Conservation (phyloP, 2,797 vertebrate genomes). For the Hydrophis major region DNA sequence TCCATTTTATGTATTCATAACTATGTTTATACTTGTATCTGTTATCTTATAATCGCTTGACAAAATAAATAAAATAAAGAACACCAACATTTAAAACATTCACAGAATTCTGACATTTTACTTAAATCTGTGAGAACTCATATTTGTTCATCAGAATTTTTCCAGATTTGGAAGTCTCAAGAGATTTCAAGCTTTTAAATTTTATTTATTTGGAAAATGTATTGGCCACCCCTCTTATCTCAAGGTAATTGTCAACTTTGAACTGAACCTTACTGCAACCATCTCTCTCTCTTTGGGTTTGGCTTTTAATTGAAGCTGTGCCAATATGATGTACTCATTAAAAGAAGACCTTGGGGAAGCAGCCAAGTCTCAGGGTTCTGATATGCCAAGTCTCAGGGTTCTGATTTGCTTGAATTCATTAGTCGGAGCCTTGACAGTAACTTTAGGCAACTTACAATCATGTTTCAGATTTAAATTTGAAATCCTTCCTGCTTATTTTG, state of each 20-base stretch:
- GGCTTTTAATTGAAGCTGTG: no score
- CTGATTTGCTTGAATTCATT: no score
- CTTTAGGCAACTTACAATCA: background rate
- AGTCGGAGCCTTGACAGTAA: background rate
- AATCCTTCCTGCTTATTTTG: background rate
- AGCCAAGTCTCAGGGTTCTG: no score
- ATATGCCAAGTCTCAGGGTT: no score
- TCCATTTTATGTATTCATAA: no score
- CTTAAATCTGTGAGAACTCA: background rate
- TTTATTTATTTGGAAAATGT: background rate
- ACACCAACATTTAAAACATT: background rate
- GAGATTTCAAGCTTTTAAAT: background rate
- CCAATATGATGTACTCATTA: no score
- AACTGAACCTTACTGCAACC: no score
- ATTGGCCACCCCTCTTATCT: background rate
- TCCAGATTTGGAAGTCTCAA: background rate
- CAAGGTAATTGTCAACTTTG: background rate
- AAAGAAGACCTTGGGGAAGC: no score
- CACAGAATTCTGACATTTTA: background rate
- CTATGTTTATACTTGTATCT: no score
- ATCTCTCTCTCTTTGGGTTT: no score
- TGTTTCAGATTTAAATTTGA: background rate
- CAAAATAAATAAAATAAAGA: background rate
- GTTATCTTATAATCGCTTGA: no score
- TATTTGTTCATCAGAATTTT: background rate